A percentile compares a stretch with the other conserved stretches of the same genome.
Conservation (phyloP, 2,797 vertebrate genomes). For the Diplodus puntazzo region DNA sequence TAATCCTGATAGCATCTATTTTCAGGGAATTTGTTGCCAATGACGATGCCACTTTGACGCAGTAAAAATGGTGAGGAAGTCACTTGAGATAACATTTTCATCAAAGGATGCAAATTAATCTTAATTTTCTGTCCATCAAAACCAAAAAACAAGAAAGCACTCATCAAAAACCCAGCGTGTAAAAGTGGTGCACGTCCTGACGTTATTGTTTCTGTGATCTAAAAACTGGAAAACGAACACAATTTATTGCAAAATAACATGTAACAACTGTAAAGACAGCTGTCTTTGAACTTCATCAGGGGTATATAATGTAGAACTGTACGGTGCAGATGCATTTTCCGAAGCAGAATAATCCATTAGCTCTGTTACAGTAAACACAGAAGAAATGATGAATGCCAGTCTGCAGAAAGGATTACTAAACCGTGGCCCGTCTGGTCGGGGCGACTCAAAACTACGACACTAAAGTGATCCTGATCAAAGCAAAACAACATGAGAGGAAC, state of each 20-base stretch:
- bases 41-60: not conserved
- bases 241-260: not conserved
- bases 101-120: too few species aligned
- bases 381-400: not conserved
- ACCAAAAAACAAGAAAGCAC: not conserved
- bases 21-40: not conserved
- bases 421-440: not conserved
- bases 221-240: too few species aligned
- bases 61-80: not conserved
- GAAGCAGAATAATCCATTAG: not conserved
- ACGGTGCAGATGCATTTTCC: not conserved
- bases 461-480: slow-evolving; percentile 40
- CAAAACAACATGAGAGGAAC: slow-evolving; percentile 5
- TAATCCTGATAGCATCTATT: too few species aligned
- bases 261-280: not conserved
- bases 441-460: not conserved
- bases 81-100: not conserved
- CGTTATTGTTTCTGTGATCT: not conserved
- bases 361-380: not conserved
- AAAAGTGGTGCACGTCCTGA: too few species aligned
- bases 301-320: not conserved
- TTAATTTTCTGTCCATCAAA: not conserved
- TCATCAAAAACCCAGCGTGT: not conserved
- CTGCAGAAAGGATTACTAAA: not conserved
- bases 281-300: too few species aligned